These are phyloP conservation scores for Andrena cerasifolii DNA, from an alignment of 1,140 invertebrate species.

Conservation along the genomic window DNA sequence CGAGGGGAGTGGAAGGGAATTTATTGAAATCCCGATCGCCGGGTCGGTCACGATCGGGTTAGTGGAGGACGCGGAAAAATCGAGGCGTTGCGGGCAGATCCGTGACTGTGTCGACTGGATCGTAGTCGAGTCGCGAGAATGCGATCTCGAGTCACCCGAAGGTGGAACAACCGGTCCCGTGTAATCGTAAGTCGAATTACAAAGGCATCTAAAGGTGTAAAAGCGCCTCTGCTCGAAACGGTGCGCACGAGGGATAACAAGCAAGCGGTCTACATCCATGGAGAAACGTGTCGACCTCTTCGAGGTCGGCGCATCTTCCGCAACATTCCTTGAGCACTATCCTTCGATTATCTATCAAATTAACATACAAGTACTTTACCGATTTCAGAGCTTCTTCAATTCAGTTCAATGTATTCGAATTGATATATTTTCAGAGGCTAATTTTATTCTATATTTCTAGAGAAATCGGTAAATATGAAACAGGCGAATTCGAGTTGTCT, in stretches of 20 bases:
- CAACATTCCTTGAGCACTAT: neutral
- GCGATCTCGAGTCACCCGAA: conserved; percentile 53
- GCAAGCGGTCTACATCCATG: conserved; percentile 47
- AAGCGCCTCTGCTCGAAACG: conserved; percentile 56
- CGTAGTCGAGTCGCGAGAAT: conserved; percentile 45
- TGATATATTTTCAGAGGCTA: no score
- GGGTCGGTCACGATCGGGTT: neutral
- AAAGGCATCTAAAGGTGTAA: conserved; percentile 63
- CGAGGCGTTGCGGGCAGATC: conserved; percentile 27
- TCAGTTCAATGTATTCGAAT: neutral
- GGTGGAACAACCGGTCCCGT: conserved; percentile 66
- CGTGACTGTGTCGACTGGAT: conserved; percentile 20
- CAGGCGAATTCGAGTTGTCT: no score
- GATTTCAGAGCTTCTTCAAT: no score
- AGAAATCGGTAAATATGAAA: no score
- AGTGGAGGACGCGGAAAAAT: conserved; percentile 27
- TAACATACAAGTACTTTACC: no score
- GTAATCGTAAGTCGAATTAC: conserved; percentile 63
- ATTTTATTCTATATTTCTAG: no score
- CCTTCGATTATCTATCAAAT: no score
- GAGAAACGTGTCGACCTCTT: conserved; percentile 26
- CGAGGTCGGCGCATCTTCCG: neutral
- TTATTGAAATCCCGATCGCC: conserved; percentile 1
- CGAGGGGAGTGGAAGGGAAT: neutral
- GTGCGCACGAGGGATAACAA: conserved; percentile 44